phyloP scores from a whole-genome alignment of 2,113 vertebrate species.

The Dipodomys ordii region DNA sequence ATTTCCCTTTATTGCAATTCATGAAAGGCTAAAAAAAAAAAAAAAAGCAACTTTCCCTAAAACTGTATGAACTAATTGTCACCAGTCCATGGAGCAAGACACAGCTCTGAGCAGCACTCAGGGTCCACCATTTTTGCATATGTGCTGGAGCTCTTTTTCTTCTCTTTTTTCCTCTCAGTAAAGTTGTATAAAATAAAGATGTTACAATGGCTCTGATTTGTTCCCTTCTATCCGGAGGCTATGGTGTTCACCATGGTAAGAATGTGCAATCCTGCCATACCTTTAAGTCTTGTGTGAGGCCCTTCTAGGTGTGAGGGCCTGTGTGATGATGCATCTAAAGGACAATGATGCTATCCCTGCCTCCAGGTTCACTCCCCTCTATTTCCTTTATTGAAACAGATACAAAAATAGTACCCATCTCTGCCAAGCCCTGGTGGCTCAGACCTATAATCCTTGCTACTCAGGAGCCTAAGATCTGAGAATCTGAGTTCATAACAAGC shows the following conservation, averaged over 20 bases:
- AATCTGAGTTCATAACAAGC: no score
- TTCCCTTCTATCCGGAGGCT: not conserved
- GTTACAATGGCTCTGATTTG: not conserved
- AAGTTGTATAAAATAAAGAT: not conserved
- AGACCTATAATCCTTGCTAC: no score
- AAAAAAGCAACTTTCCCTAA: slow-evolving; percentile 54
- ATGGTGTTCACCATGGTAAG: not conserved
- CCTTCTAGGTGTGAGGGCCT: not conserved
- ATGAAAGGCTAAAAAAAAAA: slow-evolving; percentile 26
- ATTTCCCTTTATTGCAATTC: slow-evolving; percentile 38
- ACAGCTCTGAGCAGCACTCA: not conserved
- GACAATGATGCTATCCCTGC: not conserved
- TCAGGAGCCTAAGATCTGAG: no score
- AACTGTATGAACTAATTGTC: slow-evolving; percentile 45
- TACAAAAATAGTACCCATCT: not conserved
- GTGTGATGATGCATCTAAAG: not conserved
- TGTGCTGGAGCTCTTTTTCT: not conserved
- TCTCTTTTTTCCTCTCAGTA: not conserved
- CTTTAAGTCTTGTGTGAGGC: not conserved
- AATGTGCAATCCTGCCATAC: not conserved
- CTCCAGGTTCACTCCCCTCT: not conserved
- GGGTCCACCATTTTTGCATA: not conserved
- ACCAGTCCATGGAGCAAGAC: not conserved
- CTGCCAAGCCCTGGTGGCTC: no score
- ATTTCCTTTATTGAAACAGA: not conserved